Evolutionary conservation across 2,797 vertebrate genomes (phyloP).

Genomic region (Gymnoscopelus microlampas): DNA sequence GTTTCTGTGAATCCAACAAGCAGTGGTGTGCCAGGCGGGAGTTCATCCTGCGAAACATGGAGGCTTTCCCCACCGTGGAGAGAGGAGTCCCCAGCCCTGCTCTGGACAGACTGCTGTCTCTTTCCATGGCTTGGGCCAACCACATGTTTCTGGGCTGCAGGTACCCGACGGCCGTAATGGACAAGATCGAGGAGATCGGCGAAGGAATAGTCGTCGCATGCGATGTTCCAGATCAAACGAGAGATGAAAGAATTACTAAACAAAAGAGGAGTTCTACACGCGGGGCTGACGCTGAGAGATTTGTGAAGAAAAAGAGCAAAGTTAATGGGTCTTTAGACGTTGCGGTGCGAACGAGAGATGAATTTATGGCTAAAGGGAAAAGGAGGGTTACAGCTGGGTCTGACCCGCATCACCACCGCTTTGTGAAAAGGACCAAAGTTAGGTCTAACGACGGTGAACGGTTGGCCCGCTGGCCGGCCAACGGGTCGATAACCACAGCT

Average conservation of each 20-base stretch:
- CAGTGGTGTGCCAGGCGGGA: constrained; percentile 91
- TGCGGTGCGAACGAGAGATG: no score
- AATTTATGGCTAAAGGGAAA: no score
- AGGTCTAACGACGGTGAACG: constrained; percentile 37
- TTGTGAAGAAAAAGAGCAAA: no score
- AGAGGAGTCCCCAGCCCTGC: constrained; percentile 56
- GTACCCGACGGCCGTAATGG: constrained; percentile 93
- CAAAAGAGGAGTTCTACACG: constrained; percentile 84
- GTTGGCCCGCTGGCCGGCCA: no score
- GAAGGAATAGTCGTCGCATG: constrained; percentile 87
- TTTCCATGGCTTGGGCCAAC: constrained; percentile 96
- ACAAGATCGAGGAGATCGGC: constrained; percentile 91
- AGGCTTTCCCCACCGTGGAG: constrained; percentile 76
- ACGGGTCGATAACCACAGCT: constrained; percentile 13
- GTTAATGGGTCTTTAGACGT: no score
- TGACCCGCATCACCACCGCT: constrained; percentile 55
- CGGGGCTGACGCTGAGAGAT: no score
- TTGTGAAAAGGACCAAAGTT: constrained; percentile 67
- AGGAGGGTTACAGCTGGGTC: constrained; percentile 59
- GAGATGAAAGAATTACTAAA: constrained; percentile 88
- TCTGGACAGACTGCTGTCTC: constrained; percentile 87
- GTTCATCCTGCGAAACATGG: constrained; percentile 92
- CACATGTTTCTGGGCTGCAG: constrained; percentile 94
- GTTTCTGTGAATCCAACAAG: constrained; percentile 88
- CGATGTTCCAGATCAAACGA: constrained; percentile 84